Evolutionary conservation across 1,140 invertebrate genomes (phyloP), one percentile per base, ranked within the genome.

Genomic region (Temnothorax curvispinosus): DNA sequence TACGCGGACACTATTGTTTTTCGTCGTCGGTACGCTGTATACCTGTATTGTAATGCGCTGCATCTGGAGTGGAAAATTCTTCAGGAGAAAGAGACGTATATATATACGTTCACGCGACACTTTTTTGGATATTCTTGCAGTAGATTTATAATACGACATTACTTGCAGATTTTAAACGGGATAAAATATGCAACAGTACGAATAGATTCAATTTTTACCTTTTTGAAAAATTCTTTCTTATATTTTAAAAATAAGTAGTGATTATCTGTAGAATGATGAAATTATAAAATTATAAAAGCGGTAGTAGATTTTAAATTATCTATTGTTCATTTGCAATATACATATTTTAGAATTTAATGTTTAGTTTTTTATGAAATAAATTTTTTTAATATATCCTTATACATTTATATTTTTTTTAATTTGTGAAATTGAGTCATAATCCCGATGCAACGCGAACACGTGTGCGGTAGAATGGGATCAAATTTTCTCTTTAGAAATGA

Each of bases 31-130:
- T 41, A 35, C 32, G 21, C 13, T 8, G 9, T 27, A 27, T 27
- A 27, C 1, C 27, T 27, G 27, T 44, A 27, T 13, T 35, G 54
- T 21, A 50, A 84, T 56, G 27, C 52, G 38, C 54, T 27, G n/a
- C 35, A 84, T 75, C 56, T 74, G 41, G 32, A 75, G 69, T 60
- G 27, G 54, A 84, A 84, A 58, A 84, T 75, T 58, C 58, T 62
- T 84, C 52, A 3, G 27, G 15, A 47, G n/a, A 58, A 58, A 60
- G 21, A 62, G 41, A 47, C 27, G 27, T 27, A 27, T 27, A 27
- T 27, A 27, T 21, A 21, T 11, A 1, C 11, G n/a, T 15, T 27
- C 47, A 13, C 4, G 35, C 6, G 5, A 47, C n/a, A 44, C 35
- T 62, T 84, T 74, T 72, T 74, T 74, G 27, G 27, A 21, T 32